These are phyloP conservation scores for Paramisgurnus dabryanus DNA, from an alignment of 2,113 vertebrate genomes.

Conservation along the genomic window DNA sequence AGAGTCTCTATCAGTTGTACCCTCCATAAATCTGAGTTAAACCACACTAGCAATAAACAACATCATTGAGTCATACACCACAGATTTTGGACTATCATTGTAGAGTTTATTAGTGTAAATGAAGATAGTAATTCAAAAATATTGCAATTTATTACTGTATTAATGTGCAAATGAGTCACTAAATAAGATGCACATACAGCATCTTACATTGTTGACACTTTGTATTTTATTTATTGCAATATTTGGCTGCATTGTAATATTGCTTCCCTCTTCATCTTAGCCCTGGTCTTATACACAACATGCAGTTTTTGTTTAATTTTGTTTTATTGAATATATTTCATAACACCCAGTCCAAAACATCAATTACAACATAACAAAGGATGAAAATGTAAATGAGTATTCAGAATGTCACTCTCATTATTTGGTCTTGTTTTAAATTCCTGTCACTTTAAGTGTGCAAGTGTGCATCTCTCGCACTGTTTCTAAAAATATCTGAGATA, in stretches of 20 bases:
- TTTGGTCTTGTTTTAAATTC: not conserved
- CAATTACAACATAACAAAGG: not conserved
- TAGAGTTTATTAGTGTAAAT: too few species aligned
- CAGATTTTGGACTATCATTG: too few species aligned
- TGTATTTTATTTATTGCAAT: not conserved
- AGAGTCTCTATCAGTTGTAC: not conserved
- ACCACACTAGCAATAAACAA: too few species aligned
- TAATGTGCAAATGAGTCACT: not conserved
- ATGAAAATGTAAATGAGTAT: not conserved
- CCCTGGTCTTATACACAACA: not conserved
- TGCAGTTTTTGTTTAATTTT: not conserved
- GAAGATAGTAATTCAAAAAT: too few species aligned
- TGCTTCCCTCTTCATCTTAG: not conserved
- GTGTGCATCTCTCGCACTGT: not conserved
- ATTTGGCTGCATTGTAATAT: not conserved
- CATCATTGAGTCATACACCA: too few species aligned
- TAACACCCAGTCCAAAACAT: not conserved
- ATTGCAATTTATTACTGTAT: not conserved
- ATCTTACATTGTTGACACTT: not conserved
- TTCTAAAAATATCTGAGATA: conserved; percentile 35
- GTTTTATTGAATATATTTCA: too few species aligned
- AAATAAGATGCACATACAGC: not conserved
- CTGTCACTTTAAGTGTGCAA: not conserved
- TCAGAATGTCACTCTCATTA: not conserved
- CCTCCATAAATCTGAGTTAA: too few species aligned